Evolutionary conservation across 2,113 vertebrate genomes (phyloP), one percentile per base, ranked within the genome.

Genomic region (Cyanoliseus patagonus): DNA sequence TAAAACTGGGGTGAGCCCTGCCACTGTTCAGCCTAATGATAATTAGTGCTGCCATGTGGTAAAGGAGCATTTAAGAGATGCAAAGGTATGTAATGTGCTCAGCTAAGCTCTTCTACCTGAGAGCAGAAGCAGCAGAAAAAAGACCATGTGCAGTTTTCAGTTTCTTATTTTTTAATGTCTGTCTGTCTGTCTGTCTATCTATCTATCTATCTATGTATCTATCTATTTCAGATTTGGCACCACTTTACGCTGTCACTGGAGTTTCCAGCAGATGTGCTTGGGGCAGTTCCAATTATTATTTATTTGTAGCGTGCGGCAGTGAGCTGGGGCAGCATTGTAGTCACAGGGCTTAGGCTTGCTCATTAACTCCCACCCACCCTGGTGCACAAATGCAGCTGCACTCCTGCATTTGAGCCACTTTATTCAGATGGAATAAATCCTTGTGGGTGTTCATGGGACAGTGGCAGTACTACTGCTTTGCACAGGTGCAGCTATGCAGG

Each of bases 201-300:
- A 13, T 42, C 17, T 44, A 44, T 55, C 18, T 20, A 4, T 55
- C 30, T 55, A 19, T 42, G 4, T 44, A 42, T 55, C 11, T 20
- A 12, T 57, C 18, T 57, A 57, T 24, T 55, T 55, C 14, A 37
- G 22, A 41, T 84, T 17, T 62, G n/a, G 31, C 22, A 75, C 3
- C 10, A 44, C 35, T 64, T 83, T 19, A 41, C 4, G 4, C 11
- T 4, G 17, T 18, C 51, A 49, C 17, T 33, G 39, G 11, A 30
- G 11, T 28, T 24, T 84, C 37, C 68, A 47, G 35, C 27, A 74
- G 33, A 86, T 24, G 33, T 51, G 14, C 27, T 20, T 18, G 16
- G 22, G 25, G 8, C 0, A 0, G 3, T 44, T 15, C 3, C 0
- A 0, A 24, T 42, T 47, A 24, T 42, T 47, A 39, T 57, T 69